Percentiles rank a stretch among this genome's conserved stretches.
Conservation (phyloP, 2,888 invertebrate genomes). For the Leptopilina drosophilae region DNA sequence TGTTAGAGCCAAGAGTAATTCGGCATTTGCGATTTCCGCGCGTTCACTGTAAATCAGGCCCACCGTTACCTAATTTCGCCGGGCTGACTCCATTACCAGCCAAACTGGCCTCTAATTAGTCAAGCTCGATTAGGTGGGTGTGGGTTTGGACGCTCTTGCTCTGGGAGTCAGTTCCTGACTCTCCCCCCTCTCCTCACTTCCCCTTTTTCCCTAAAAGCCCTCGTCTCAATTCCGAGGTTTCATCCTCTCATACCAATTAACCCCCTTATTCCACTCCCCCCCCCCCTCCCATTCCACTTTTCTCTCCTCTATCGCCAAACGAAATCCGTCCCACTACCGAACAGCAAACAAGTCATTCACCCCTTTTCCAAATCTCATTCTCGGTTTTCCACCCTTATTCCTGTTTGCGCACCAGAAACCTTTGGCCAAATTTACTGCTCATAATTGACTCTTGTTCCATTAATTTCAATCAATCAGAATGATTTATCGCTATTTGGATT, state of each 20-base stretch:
- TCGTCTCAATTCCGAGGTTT: slow-evolving; percentile 59
- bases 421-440: no score
- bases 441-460: no score
- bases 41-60: slow-evolving; percentile 69
- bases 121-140: slow-evolving; percentile 70
- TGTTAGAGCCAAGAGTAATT: slow-evolving; percentile 46
- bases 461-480: no score
- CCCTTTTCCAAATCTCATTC: slow-evolving; percentile 7
- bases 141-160: slow-evolving; percentile 49
- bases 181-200: slow-evolving; percentile 27
- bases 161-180: slow-evolving; percentile 49
- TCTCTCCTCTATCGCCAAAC: no score
- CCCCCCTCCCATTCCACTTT: no score
- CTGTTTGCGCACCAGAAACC: not conserved
- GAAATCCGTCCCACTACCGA: slow-evolving; percentile 42
- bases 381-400: not conserved
- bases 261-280: slow-evolving; percentile 17
- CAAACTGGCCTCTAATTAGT: slow-evolving; percentile 74
- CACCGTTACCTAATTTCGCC: slow-evolving; percentile 68
- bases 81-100: slow-evolving; percentile 71
- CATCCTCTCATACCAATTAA: slow-evolving; percentile 46
- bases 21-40: slow-evolving; percentile 52
- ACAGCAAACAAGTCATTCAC: slow-evolving; percentile 47
- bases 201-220: slow-evolving; percentile 48
- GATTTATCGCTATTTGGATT: no score